Evolutionary conservation across 2,113 vertebrate genomes (phyloP), one percentile per base, ranked within the genome.

Genomic region (Actenoides hombroni): DNA sequence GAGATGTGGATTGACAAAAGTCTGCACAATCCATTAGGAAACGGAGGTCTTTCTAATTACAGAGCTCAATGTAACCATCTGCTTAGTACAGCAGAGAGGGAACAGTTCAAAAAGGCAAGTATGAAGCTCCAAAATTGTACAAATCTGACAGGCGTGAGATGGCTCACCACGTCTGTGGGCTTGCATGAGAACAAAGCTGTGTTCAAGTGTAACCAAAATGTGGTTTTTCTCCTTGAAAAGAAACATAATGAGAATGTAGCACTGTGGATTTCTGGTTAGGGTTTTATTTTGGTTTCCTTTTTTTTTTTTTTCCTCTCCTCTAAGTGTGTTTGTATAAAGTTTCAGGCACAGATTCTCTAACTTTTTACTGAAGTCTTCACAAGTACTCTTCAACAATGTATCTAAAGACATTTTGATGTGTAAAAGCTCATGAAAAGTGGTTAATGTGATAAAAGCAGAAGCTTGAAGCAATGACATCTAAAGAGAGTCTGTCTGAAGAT

Each of bases 381-480:
- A 79, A 96, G 92, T 69, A 15, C 2, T 13, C 88, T 96, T 96
- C 91, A 89, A 95, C 92, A 87, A 92, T 91, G 91, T 91, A 91
- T 88, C 94, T 69, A 59, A 96, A 85, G 75, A 85, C 49, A 70
- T 88, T 95, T 91, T 95, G 89, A 97, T 95, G 93, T 95, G 84
- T 79, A 95, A 93, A 91, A 75, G 60, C 88, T 96, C 84, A 88
- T 87, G 91, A 92, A 86, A 83, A 94, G 93, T 92, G 54, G 91
- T 95, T 96, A 97, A 93, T 56, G 84, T 65, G 75, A 86, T 85
- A 79, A 97, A 97, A 95, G 95, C 78, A 69, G 89, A 95, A 85
- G 88, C 93, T 93, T 39, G 80, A 94, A 96, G 96, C 92, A 89
- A 31, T 94, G 95, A 96, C 92, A 94, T 96, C 94, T 94, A 80